Base-by-base conservation (phyloP, 2,888 invertebrate genomes). In the Drosophila quasianomalipes region DNA sequence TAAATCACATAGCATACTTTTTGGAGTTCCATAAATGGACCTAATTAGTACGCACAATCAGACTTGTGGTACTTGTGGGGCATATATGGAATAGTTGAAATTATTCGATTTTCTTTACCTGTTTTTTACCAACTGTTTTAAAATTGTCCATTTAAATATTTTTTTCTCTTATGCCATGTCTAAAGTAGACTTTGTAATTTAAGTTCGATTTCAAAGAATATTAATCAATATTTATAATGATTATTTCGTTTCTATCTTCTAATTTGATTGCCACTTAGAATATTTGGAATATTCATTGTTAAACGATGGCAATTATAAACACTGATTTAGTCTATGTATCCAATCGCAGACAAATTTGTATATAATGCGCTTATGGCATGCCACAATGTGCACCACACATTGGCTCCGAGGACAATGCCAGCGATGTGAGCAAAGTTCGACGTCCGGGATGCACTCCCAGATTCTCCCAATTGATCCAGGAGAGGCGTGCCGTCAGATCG, bases 401-500 rank as follows among this genome's bases (percentile, higher is more conserved):
- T 39, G 94, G 95, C 85, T 97, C 97, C 0, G 97, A 95, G 57
- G 96, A 96, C 19, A 97, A 94, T 0, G 97, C 96, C 26, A 98
- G 94, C 0, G 97, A 96, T 0, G 97, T 97, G 3, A 98, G 94
- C 9, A 97, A 95, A 73, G 97, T 97, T 83, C 98, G 95, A 59
- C 98, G 94, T 69, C 97, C 97, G 3, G 98, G 98, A 92, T 97
- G 97, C 5, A 99, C 98, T 1, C 99, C 99, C 2, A 99, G 95
- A 92, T 98, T 98, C 93, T 99, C 98, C 99, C 99, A 99, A 92
- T 99, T 99, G 87, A 99, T 99, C 99, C 99, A 99, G 0, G 98
- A 98, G 35, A 99, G 94, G 66, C 99, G 95, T 0, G 99, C 99
- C 1, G 99, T 98, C 82, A 99, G 94, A 95, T 99, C 99, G 91